Percentiles rank a stretch among this genome's conserved stretches.
Evolutionary conservation across 1,140 invertebrate species (phyloP).

Genomic region (Sarcophaga bullata): DNA sequence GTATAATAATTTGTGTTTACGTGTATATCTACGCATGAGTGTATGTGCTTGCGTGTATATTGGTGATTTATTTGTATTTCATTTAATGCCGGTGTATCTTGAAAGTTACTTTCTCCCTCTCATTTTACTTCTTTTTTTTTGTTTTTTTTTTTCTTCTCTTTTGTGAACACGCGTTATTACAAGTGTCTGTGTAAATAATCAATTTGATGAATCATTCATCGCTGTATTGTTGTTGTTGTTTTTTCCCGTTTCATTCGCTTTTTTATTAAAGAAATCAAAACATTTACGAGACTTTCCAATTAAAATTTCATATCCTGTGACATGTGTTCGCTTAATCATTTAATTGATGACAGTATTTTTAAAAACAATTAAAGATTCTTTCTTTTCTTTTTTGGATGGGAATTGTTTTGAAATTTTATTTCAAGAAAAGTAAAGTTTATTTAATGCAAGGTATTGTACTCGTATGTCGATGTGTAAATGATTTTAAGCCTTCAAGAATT

Average conservation of each 20-base stretch:
- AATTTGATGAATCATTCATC: not conserved
- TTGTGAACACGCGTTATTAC: not conserved
- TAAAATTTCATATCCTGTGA: not conserved
- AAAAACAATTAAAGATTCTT: too few relatives aligned
- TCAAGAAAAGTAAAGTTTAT: too few relatives aligned
- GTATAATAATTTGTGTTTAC: too few relatives aligned
- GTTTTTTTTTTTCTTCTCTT: too few relatives aligned
- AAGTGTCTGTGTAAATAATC: conserved; percentile 7
- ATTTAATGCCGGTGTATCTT: not conserved
- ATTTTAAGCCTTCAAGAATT: too few relatives aligned
- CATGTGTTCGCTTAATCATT: not conserved
- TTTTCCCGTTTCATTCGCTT: too few relatives aligned
- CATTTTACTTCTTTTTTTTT: too few relatives aligned
- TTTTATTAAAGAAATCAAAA: not conserved
- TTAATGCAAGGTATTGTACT: too few relatives aligned
- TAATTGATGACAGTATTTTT: too few relatives aligned
- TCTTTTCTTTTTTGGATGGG: too few relatives aligned
- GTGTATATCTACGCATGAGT: not conserved
- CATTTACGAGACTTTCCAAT: not conserved
- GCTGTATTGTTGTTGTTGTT: not conserved
- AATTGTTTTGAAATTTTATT: too few relatives aligned
- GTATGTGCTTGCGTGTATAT: not conserved
- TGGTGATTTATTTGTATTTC: conserved; percentile 10
- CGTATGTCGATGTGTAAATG: too few relatives aligned
- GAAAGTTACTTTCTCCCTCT: not conserved